Percentiles rank a stretch among this genome's conserved stretches.
These are phyloP conservation scores for Aurelia aurita DNA, from an alignment of 30 jellyfish, hydroid and myxozoan species.

Conservation along the genomic window DNA sequence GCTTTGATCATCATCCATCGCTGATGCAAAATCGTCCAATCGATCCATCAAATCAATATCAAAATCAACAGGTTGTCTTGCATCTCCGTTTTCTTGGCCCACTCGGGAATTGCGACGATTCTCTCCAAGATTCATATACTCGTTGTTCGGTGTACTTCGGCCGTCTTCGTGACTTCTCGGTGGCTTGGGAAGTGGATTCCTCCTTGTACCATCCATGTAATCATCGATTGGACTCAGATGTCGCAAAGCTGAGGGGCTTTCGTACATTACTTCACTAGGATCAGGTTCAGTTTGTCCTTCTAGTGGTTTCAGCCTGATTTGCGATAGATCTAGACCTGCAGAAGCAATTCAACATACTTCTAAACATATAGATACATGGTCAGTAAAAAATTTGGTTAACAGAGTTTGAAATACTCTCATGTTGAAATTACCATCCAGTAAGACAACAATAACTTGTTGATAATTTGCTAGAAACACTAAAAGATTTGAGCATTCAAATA, in stretches of 20 bases:
- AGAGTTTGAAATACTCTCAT: too few relatives aligned
- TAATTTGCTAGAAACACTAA: too few relatives aligned
- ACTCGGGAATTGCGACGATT: background rate
- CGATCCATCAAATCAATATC: conserved; percentile 69
- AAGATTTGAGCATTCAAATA: too few relatives aligned
- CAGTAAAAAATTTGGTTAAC: too few relatives aligned
- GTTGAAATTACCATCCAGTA: too few relatives aligned
- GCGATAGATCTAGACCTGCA: conserved; percentile 48
- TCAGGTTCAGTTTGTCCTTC: background rate
- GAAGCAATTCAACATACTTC: too few relatives aligned
- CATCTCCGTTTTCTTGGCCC: background rate
- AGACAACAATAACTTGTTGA: too few relatives aligned
- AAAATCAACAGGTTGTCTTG: conserved; percentile 52
- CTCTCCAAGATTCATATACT: conserved; percentile 52
- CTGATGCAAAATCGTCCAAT: conserved; percentile 58
- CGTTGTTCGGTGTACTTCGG: conserved; percentile 37
- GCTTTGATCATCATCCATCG: conserved; percentile 33
- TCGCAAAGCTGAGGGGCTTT: background rate
- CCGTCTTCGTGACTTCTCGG: conserved; percentile 58
- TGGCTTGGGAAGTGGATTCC: conserved; percentile 76
- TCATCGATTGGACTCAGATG: conserved; percentile 31
- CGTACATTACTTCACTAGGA: background rate
- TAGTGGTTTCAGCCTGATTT: conserved; percentile 44
- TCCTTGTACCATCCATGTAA: conserved; percentile 19
- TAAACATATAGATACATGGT: too few relatives aligned